phyloP scores from a whole-genome alignment of 2,113 vertebrate species.

The Sminthopsis crassicaudata region DNA sequence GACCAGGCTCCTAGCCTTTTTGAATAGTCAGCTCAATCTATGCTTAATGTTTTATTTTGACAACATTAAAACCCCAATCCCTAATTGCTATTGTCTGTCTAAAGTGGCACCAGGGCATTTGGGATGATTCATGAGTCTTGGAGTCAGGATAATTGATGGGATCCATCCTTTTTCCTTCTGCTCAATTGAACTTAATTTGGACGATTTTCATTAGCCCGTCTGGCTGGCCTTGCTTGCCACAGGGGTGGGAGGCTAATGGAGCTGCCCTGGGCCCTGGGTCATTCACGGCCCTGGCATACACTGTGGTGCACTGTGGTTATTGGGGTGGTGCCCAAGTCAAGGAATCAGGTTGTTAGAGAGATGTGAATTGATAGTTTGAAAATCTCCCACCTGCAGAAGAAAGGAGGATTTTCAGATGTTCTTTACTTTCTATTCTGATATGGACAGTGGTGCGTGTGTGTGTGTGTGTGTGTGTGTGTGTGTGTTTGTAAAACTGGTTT shows the following conservation, averaged over 20 bases:
- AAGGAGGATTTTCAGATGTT: not conserved
- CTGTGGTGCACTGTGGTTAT: not conserved
- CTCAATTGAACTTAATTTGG: slow-evolving; percentile 61
- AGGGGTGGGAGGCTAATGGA: slow-evolving; percentile 35
- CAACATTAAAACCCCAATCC: not conserved
- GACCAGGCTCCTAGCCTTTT: not conserved
- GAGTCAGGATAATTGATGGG: slow-evolving; percentile 50
- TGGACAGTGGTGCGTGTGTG: not conserved
- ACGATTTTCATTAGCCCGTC: slow-evolving; percentile 52
- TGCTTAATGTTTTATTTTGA: slow-evolving; percentile 51
- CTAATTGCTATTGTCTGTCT: slow-evolving; percentile 46
- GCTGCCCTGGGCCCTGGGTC: not conserved
- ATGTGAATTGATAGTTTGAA: not conserved
- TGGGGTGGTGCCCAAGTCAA: not conserved
- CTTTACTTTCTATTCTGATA: not conserved
- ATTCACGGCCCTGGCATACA: not conserved
- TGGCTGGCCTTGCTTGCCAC: slow-evolving; percentile 46
- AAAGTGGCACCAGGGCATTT: slow-evolving; percentile 24
- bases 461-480: no score
- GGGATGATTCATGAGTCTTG: slow-evolving; percentile 39
- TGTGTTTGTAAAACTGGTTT: not conserved
- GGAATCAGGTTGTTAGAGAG: not conserved
- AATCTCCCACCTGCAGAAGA: not conserved
- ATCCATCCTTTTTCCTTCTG: slow-evolving; percentile 48
- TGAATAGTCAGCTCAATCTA: not conserved